Evolutionary conservation across 1,140 invertebrate species (phyloP), one percentile per base, ranked within the genome.

Genomic region (Ericerus pela): DNA sequence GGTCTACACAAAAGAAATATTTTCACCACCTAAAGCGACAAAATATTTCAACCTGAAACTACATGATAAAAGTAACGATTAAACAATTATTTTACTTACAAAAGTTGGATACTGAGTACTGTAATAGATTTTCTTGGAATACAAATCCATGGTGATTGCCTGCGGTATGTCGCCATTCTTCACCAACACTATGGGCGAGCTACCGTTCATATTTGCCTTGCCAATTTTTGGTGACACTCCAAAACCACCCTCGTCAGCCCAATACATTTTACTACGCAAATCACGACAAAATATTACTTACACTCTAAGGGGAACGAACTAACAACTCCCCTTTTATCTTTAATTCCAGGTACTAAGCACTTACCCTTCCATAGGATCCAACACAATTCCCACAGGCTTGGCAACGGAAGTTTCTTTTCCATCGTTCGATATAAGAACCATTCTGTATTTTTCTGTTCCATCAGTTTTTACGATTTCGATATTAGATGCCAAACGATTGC

Each of bases 181-280:
- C 0, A 82, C 69, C 0, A 92, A 65, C 5, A 90, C 76, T 0
- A 78, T 69, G 0, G 90, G 74, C 60, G 86, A 79, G 0, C 77
- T 76, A 0, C 96, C 96, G 66, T 96, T 92, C 91, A 99, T 95
- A 63, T 92, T 87, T 0, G 90, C 90, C 61, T 82, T 79, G 0
- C 81, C 93, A 24, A 99, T 83, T 69, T 98, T 99, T 1, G 82
- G 75, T 0, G 86, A 84, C 0, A 97, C 86, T 10, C 90, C 89
- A 58, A 77, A 83, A 14, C 88, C 89, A 5, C 95, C 96, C 60
- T 90, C 86, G 67, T 99, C 96, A 2, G 94, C 78, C 94, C 95
- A 99, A 71, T 92, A 96, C 6, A 96, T 69, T 73, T 84, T 84
- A 37, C 83, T 83, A 64, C 43, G 73, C 2, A 69, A 57, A 61